Base-by-base conservation (phyloP, 2,888 invertebrate species). In the Aphidoletes aphidimyza region DNA sequence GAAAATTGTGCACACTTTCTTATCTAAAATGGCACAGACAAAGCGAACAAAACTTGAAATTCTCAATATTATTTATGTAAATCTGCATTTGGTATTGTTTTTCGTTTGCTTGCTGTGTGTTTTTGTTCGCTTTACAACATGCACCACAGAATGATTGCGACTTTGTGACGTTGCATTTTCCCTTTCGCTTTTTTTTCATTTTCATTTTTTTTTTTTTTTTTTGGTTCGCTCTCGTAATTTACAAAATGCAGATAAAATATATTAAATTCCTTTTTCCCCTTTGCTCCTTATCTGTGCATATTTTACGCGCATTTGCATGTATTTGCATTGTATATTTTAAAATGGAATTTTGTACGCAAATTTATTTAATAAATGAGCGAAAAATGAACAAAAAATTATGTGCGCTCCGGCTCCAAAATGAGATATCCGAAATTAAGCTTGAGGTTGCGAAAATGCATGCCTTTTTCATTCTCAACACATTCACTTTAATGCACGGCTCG, bases 181-280 rank as follows among this genome's bases (percentile, higher is more conserved):
- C 42, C 22, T 19, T 54, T 69, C 6, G 59, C 34, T 69, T 30
- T 22, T 69, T 34, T 5, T 36, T 5, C 34, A 17, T 3, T 69
- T 69, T 69, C n/a, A 22, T 1, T 22, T 54, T 54, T 54, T 14
- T 54, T 54, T 11, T 8, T 26, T 22, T n/a, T 54, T 54, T 22
- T 11, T 22, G 54, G 54, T 30, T 30, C 3, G 69, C 14, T 14
- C 69, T 37, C 37, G 81, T 36, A 81, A 81, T 81, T 81, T 81
- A 81, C 81, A 81, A 81, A 81, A 81, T 81, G 81, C 81, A 81
- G 81, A 81, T 81, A 81, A 37, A 37, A 81, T 37, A 81, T 37
- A 37, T 22, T 37, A 37, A 37, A 81, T 81, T 81, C 81, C 39
- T 78, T 37, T 22, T 11, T 69, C 30, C 30, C 37, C 78, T 11